Conservation (phyloP, 1,140 invertebrate species). For the Aphelenchoides fujianensis region DNA sequence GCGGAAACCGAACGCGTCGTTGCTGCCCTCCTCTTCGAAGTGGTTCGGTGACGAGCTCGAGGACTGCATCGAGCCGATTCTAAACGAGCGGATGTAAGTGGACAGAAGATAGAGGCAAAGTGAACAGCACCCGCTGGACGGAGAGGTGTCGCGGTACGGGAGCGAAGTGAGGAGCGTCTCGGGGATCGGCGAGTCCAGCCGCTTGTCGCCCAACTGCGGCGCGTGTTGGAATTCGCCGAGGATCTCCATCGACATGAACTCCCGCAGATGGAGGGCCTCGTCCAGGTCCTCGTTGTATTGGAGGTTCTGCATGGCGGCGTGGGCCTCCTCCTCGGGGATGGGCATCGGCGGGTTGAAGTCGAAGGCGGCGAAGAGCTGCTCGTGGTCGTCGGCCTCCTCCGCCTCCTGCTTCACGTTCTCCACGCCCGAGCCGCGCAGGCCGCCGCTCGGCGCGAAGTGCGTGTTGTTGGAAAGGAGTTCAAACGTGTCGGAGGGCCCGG, state of each 20-base stretch:
- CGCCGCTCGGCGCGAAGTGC: not conserved
- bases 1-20: constrained; percentile 26
- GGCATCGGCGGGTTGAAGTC: not conserved
- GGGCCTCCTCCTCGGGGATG: not conserved
- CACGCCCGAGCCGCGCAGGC: not conserved
- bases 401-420: not conserved
- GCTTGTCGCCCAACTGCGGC: not conserved
- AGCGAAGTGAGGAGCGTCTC: not conserved
- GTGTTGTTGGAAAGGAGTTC: not conserved
- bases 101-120: no score
- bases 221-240: constrained; percentile 16
- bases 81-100: no score
- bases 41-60: constrained; percentile 29
- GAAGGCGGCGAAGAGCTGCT: not conserved
- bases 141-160: constrained; percentile 13
- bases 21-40: constrained; percentile 29
- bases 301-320: not conserved
- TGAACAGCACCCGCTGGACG: constrained; percentile 37
- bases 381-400: no score
- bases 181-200: constrained; percentile 3
- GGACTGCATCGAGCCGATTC: constrained; percentile 36
- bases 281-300: not conserved
- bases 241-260: constrained; percentile 13
- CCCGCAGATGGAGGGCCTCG: constrained; percentile 8
- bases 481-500: not conserved